Conservation (phyloP, 2,797 vertebrate species). For the Discoglossus pictus region DNA sequence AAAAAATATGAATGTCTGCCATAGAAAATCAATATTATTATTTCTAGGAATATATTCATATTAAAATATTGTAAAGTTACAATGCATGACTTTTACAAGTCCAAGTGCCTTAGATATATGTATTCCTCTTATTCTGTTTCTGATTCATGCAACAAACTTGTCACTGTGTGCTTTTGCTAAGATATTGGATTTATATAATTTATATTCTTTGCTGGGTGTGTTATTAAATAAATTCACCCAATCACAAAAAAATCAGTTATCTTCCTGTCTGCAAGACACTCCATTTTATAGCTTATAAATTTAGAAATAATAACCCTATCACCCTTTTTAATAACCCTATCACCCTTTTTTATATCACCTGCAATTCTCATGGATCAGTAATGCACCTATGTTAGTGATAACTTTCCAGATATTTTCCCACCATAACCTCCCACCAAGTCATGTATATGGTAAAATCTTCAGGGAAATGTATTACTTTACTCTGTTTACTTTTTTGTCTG, state of each 20-base stretch:
- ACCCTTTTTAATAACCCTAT: not conserved
- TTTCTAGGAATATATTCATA: no score
- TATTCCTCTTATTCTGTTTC: no score
- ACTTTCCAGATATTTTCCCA: no score
- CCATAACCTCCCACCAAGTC: no score
- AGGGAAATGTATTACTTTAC: slow-evolving; percentile 50
- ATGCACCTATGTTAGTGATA: no score
- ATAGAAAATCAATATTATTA: no score
- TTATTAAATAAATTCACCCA: slow-evolving; percentile 19
- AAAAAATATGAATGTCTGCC: no score
- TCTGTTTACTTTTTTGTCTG: slow-evolving; percentile 14
- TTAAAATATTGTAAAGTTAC: no score
- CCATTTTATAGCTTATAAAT: not conserved
- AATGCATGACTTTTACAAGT: no score
- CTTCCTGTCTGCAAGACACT: slow-evolving; percentile 12
- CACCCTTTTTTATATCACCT: not conserved
- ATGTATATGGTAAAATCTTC: no score
- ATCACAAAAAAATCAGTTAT: slow-evolving; percentile 7
- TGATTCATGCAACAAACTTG: not conserved
- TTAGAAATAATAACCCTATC: not conserved
- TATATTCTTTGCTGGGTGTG: slow-evolving; percentile 26
- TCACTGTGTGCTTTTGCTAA: not conserved
- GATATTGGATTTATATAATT: slow-evolving; percentile 2
- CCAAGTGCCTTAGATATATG: no score
- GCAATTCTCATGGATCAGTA: not conserved